These are phyloP conservation scores for Globia sparganii DNA, from an alignment of 2,888 invertebrate genomes.

Conservation along the genomic window DNA sequence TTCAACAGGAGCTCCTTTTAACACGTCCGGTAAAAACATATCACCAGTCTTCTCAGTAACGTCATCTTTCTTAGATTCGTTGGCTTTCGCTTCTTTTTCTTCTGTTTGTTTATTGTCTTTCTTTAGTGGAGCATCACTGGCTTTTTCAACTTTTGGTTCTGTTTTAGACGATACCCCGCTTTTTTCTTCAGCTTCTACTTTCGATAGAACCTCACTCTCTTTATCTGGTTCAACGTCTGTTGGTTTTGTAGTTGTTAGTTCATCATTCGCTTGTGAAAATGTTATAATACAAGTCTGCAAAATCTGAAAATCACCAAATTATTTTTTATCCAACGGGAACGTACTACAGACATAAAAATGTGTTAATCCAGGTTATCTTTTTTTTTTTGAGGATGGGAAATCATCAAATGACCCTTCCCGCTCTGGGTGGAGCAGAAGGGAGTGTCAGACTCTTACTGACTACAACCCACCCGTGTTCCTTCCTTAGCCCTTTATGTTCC, in stretches of 20 bases:
- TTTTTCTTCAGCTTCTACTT: background rate
- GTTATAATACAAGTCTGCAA: conserved; percentile 15
- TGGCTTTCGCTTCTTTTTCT: background rate
- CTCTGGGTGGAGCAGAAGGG: too few relatives aligned
- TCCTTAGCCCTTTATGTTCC: too few relatives aligned
- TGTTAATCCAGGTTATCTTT: too few relatives aligned
- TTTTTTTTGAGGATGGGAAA: too few relatives aligned
- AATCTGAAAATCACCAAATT: conserved; percentile 18
- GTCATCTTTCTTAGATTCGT: background rate
- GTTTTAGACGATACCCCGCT: background rate
- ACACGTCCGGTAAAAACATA: background rate
- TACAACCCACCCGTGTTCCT: too few relatives aligned
- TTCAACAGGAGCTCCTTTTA: background rate
- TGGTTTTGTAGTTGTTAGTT: background rate
- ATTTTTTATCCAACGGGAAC: too few relatives aligned
- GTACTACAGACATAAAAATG: too few relatives aligned
- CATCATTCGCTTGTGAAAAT: conserved; percentile 8
- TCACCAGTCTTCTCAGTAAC: background rate
- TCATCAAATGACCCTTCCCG: too few relatives aligned
- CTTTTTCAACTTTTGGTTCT: background rate
- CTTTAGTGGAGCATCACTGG: background rate
- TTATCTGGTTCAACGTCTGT: background rate
- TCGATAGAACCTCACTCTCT: background rate
- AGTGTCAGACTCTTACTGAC: too few relatives aligned
- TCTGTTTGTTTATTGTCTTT: background rate